Evolutionary conservation across 2,113 vertebrate species (phyloP).

Genomic region (Atlantisia rogersi): DNA sequence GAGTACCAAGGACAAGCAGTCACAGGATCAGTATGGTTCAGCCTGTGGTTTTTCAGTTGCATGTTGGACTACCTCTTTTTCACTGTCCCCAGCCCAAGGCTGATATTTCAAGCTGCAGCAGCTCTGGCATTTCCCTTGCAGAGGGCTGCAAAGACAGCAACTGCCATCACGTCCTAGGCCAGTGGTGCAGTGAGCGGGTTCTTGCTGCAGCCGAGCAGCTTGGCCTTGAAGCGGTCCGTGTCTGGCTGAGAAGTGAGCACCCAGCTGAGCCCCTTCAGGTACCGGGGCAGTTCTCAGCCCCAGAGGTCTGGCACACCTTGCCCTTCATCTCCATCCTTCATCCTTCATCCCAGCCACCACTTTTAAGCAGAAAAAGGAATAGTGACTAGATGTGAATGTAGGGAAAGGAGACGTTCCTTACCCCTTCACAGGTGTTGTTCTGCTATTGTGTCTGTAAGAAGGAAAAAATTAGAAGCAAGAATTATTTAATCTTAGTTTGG

Average conservation of each 20-base stretch:
- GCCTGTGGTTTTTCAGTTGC: neutral
- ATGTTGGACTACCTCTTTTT: neutral
- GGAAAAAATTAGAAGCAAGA: neutral
- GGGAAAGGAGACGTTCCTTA: neutral
- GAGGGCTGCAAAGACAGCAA: neutral
- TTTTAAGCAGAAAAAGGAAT: neutral
- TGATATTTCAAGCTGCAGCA: neutral
- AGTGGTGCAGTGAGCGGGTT: fast-evolving
- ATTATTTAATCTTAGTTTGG: neutral
- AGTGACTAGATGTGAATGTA: neutral
- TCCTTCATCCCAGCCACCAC: neutral
- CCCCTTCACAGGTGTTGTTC: neutral
- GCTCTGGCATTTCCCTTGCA: neutral
- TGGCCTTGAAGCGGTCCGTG: neutral
- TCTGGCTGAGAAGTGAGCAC: neutral
- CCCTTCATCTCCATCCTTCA: neutral
- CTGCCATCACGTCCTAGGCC: fast-evolving
- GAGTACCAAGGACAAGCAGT: neutral
- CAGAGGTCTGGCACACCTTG: neutral
- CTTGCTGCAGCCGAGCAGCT: neutral
- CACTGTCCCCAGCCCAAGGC: neutral
- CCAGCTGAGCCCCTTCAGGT: neutral
- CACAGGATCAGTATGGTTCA: neutral
- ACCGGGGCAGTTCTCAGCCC: fast-evolving
- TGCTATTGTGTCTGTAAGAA: neutral